A percentile compares a stretch with the other conserved stretches of the same genome.
Conservation (phyloP, 2,888 invertebrate genomes). For the Ophonus ardosiacus region DNA sequence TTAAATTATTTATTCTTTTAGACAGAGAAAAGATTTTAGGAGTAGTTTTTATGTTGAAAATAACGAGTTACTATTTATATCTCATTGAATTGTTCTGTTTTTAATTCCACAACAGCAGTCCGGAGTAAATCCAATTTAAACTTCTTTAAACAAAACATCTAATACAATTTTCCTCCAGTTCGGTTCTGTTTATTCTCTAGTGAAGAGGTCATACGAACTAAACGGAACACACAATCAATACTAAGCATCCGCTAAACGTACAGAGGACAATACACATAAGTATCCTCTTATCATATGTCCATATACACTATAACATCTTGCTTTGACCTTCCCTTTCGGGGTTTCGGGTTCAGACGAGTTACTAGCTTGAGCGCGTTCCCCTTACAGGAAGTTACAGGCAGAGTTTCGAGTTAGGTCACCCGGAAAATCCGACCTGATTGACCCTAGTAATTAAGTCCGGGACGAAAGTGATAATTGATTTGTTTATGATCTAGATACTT, state of each 20-base stretch:
- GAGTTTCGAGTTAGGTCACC: constrained; percentile 13
- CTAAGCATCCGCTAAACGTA: background rate
- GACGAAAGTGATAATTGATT: constrained; percentile 28
- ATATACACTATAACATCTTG: constrained; percentile 19
- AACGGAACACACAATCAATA: constrained; percentile 50
- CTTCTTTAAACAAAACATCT: constrained; percentile 2
- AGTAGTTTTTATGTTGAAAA: too few relatives aligned
- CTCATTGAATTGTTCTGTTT: too few relatives aligned
- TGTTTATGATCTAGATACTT: constrained; percentile 26
- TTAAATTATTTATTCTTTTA: too few relatives aligned
- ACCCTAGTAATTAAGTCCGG: constrained; percentile 24
- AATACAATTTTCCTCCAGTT: constrained; percentile 26
- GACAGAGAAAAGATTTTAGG: too few relatives aligned
- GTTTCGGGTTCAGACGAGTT: background rate
- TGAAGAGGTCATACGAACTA: constrained; percentile 47
- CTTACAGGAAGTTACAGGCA: constrained; percentile 5
- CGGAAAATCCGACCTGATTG: constrained; percentile 42
- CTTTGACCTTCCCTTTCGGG: background rate
- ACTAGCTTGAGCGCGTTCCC: background rate
- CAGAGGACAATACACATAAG: constrained; percentile 5
- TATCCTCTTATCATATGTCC: background rate
- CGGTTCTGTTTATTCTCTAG: constrained; percentile 16
- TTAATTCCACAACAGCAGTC: too few relatives aligned
- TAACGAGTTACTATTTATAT: too few relatives aligned
- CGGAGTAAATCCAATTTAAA: constrained; percentile 16